Base-by-base conservation (phyloP, 2,797 vertebrate species). In the Eremophila alpestris region DNA sequence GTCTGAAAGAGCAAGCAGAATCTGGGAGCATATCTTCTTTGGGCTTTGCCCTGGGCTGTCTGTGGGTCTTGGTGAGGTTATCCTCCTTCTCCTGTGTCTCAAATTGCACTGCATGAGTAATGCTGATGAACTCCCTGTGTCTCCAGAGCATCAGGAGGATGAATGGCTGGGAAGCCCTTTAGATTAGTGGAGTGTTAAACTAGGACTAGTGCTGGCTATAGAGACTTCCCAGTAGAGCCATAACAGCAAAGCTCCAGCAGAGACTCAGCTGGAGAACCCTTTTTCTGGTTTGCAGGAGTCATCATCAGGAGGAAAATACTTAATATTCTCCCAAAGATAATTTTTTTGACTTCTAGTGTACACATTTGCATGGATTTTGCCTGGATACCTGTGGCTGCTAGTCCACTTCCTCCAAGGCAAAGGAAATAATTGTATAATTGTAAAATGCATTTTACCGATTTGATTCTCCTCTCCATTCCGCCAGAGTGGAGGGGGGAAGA, bases 21-120 rank as follows among this genome's bases (percentile, higher is more conserved):
- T 73, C 90, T 65, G 74, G 89, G 70, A 89, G 83, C 74, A 62
- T 64, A 82, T 86, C 95, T 94, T 56, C 94, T 89, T 69, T 62
- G 70, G 74, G 36, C n/a, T 93, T 75, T 71, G 60, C 85, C 70
- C 51, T 4, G 9, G 68, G 11, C 73, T 76, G n/a, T 43, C 46
- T 82, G 30, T 2, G 11, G 48, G 55, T 64, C 45, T 90, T 52
- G 81, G 38, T 60, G 58, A 62, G 71, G 34, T 85, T 24, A 18
- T 34, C 23, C 78, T 89, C 16, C 54, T 70, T 56, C 40, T 69
- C 34, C 27, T 10, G 4, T 56, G 48, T 82, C 73, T 71, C 58
- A 43, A 13, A 63, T 17, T 22, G 68, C 29, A 41, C 22, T 27
- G 46, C 8, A 1, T 65, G 41, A 54, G 58, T 63, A 59, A 40